phyloP scores from a whole-genome alignment of 2,113 vertebrate genomes.

The Ictalurus furcatus region DNA sequence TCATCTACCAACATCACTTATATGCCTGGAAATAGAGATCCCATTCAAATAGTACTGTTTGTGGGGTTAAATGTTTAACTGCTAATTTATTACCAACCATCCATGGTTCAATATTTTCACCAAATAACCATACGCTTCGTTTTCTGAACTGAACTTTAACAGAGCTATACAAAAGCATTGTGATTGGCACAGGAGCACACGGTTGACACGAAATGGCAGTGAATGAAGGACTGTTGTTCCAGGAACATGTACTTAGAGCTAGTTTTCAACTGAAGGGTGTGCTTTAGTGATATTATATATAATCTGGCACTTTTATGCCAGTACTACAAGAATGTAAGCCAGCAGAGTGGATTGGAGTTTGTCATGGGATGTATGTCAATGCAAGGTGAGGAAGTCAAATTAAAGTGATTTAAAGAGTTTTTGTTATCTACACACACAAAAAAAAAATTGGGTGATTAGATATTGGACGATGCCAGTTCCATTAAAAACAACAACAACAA shows the following conservation, averaged over 20 bases:
- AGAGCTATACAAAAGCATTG: not conserved
- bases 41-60: not conserved
- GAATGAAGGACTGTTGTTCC: not conserved
- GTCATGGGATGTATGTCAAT: not conserved
- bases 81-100: not conserved
- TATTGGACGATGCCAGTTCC: not conserved
- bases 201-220: not conserved
- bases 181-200: not conserved
- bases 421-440: slow-evolving; percentile 7
- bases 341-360: not conserved
- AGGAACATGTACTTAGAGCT: not conserved
- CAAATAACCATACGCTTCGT: not conserved
- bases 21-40: not conserved
- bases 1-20: not conserved
- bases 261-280: not conserved
- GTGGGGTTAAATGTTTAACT: not conserved
- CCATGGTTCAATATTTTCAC: not conserved
- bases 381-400: not conserved
- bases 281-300: not conserved
- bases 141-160: not conserved
- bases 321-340: not conserved
- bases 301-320: not conserved
- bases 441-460: slow-evolving; percentile 1
- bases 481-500: not conserved
- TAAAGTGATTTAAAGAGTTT: slow-evolving; percentile 14